Evolutionary conservation across 2,113 vertebrate genomes (phyloP), one percentile per base, ranked within the genome.

Genomic region (Anarhynchus alexandrinus): DNA sequence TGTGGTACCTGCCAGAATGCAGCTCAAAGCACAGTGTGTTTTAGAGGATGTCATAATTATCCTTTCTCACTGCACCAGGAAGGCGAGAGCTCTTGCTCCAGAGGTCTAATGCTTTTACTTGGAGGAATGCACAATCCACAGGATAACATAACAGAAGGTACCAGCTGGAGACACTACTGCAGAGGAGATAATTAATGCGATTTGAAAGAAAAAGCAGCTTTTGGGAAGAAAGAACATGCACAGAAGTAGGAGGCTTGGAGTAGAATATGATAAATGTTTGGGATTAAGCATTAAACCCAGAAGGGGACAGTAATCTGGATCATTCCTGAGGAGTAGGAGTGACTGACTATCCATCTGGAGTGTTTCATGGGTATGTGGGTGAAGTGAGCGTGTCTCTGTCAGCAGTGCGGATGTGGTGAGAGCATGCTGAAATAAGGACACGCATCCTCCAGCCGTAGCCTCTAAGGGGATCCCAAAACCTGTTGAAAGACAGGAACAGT

Each of bases 201-300:
- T 29, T 4, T 85, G 2, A 32, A 67, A 78, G 83, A 21, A 74
- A 83, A 86, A 95, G 59, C 82, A 22, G 88, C 66, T 92, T 86
- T 84, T 3, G 38, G 77, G 81, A 64, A 80, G 92, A 67, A 72
- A 3, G 69, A 78, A 57, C 51, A 20, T 15, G 61, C 61, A 7
- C 43, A 32, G 61, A 49, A 96, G 86, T 51, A 21, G 88, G 83
- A 96, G 77, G 77, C 65, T 94, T 72, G 86, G 80, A 38, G 77
- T 30, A 27, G 91, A 88, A 49, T 7, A 52, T 36, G 81, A 82
- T 65, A 94, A 93, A 94, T 95, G 91, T 92, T 92, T 84, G 90
- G 94, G 88, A 93, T 93, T 84, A 91, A 95, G 95, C 43, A n/a
- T 40, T 54, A 61, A 87, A 66, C 3, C 4, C 88, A 93, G 92